Conservation (phyloP, 2,797 vertebrate genomes). For the Nothura maculosa region DNA sequence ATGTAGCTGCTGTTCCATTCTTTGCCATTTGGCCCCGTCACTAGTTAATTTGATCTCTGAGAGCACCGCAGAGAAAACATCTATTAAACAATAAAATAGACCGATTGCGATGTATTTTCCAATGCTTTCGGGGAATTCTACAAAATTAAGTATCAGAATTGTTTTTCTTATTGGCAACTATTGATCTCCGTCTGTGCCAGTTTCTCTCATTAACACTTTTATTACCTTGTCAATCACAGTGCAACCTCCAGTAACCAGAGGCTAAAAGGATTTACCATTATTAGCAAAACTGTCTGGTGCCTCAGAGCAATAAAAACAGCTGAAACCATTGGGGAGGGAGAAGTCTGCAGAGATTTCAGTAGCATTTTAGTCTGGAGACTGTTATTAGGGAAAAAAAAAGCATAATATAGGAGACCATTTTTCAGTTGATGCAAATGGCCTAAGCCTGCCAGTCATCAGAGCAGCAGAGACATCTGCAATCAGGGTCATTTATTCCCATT, state of each 20-base stretch:
- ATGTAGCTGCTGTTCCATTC: not conserved
- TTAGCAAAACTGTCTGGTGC: constrained; percentile 81
- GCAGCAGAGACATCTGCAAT: fast-evolving
- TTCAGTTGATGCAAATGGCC: not conserved
- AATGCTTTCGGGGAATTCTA: constrained; percentile 73
- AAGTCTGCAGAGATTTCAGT: constrained; percentile 72
- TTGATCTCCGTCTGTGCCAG: constrained; percentile 79
- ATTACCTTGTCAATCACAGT: constrained; percentile 85
- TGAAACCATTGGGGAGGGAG: constrained; percentile 44
- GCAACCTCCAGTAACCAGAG: constrained; percentile 71
- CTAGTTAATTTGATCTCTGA: constrained; percentile 62
- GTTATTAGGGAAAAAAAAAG: constrained; percentile 33
- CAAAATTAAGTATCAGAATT: constrained; percentile 82
- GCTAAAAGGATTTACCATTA: constrained; percentile 83
- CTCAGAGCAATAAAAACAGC: constrained; percentile 75
- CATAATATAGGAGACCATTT: constrained; percentile 40
- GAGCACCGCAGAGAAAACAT: constrained; percentile 53
- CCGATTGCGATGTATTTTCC: constrained; percentile 74
- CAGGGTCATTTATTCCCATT: not conserved
- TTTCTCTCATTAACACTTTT: constrained; percentile 85
- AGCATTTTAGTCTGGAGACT: constrained; percentile 60
- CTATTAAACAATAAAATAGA: constrained; percentile 72
- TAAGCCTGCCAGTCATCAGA: not conserved
- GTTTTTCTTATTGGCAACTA: constrained; percentile 83
- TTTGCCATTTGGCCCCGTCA: constrained; percentile 21